These are phyloP conservation scores for Chelonoidis abingdonii DNA, from an alignment of 2,113 vertebrate genomes.

Conservation along the genomic window DNA sequence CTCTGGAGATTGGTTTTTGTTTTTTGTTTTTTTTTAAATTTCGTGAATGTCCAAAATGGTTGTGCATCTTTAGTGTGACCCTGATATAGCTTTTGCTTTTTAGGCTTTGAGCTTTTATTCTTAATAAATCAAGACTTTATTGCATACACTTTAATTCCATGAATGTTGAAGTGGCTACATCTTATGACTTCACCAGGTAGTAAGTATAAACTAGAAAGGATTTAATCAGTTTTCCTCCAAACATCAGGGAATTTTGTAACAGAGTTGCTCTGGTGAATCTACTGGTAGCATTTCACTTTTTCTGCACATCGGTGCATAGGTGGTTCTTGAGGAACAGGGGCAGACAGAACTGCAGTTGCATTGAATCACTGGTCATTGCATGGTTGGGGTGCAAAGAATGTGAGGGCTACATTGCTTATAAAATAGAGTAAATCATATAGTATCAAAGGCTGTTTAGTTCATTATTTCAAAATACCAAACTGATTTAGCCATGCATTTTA, in stretches of 20 bases:
- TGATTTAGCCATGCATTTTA: background rate
- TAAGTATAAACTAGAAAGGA: background rate
- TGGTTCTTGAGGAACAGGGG: background rate
- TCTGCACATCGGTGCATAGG: background rate
- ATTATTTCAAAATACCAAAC: background rate
- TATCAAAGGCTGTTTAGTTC: background rate
- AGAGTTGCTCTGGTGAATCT: background rate
- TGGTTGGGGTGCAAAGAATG: background rate
- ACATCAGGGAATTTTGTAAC: slow-evolving; percentile 31
- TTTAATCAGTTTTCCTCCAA: background rate
- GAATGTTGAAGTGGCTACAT: background rate
- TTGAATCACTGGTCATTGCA: background rate
- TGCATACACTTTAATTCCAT: background rate
- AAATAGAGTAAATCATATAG: background rate
- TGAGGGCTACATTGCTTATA: background rate
- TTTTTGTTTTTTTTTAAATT: background rate
- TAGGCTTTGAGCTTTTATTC: background rate
- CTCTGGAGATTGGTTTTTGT: background rate
- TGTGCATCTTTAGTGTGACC: background rate
- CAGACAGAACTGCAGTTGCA: background rate
- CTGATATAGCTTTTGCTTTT: background rate
- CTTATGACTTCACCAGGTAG: background rate
- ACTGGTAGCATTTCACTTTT: background rate
- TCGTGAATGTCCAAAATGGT: background rate
- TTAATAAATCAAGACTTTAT: background rate